These are phyloP conservation scores for Tympanuchus pallidicinctus DNA, from an alignment of 2,113 vertebrate species.

Conservation along the genomic window DNA sequence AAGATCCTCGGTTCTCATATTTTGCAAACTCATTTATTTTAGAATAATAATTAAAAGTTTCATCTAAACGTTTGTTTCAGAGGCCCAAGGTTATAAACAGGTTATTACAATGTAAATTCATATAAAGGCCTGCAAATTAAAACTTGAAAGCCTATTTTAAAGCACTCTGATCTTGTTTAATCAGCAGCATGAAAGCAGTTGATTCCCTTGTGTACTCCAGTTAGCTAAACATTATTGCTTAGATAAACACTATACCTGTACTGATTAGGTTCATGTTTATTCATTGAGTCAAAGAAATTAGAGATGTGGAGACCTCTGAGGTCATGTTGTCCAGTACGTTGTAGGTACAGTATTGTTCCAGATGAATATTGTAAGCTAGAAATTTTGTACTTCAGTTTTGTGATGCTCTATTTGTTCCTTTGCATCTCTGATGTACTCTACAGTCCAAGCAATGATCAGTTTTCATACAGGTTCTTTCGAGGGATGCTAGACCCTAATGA, in stretches of 20 bases:
- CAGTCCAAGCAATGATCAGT: not conserved
- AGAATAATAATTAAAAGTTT: not conserved
- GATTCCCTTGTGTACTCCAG: slow-evolving; percentile 21
- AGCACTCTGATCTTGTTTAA: slow-evolving; percentile 57
- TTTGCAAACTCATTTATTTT: not conserved
- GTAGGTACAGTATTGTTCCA: not conserved
- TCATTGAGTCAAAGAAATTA: slow-evolving; percentile 24
- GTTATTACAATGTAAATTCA: not conserved
- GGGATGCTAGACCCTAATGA: not conserved
- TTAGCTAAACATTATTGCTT: slow-evolving; percentile 59
- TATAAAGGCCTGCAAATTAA: slow-evolving; percentile 16
- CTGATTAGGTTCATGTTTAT: slow-evolving; percentile 59
- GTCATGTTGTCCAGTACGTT: not conserved
- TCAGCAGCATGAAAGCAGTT: slow-evolving; percentile 18
- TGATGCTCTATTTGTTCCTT: not conserved
- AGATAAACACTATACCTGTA: slow-evolving; percentile 43
- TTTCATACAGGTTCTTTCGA: not conserved
- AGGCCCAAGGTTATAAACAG: slow-evolving; percentile 1
- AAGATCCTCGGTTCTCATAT: not conserved
- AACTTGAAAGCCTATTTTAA: slow-evolving; percentile 34
- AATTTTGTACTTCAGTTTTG: not conserved
- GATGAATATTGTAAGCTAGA: not conserved
- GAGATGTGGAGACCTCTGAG: not conserved
- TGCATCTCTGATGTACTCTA: not conserved
- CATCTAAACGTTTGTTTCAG: not conserved